A percentile compares a stretch with the other conserved stretches of the same genome.
Conservation (phyloP, 2,113 vertebrate species). For the Kryptolebias marmoratus region DNA sequence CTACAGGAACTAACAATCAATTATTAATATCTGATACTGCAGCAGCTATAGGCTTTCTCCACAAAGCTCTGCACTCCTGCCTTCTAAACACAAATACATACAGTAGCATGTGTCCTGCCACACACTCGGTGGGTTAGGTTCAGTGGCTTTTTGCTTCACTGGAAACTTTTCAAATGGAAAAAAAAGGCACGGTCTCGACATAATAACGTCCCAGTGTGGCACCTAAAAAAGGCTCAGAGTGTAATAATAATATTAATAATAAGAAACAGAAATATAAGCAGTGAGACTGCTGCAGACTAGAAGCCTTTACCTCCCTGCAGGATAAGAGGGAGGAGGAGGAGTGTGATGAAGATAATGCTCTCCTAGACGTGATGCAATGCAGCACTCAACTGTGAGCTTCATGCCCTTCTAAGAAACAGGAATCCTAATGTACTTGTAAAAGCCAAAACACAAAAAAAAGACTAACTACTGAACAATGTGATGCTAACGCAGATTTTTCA, state of each 20-base stretch:
- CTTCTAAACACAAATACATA: background rate
- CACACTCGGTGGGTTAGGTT: constrained; percentile 14
- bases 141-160: constrained; percentile 5
- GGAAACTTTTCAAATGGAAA: too few relatives aligned
- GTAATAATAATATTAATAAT: constrained; percentile 4
- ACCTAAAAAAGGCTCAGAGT: constrained; percentile 35
- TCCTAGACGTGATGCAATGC: constrained; percentile 7
- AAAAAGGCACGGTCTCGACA: too few relatives aligned
- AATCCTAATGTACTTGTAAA: background rate
- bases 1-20: constrained; percentile 57
- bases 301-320: constrained; percentile 47
- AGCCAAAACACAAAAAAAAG: background rate
- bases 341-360: constrained; percentile 13
- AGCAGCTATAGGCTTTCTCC: constrained; percentile 13
- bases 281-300: constrained; percentile 23
- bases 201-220: background rate
- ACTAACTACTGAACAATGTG: constrained; percentile 9
- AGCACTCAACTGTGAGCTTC: constrained; percentile 8
- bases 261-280: constrained; percentile 21
- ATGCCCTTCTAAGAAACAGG: background rate
- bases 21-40: constrained; percentile 56
- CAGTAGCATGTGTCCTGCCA: background rate
- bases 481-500: background rate
- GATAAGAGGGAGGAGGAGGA: constrained; percentile 9
- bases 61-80: constrained; percentile 13